These are phyloP conservation scores for Bufo bufo DNA, from an alignment of 2,113 vertebrate genomes.

Conservation along the genomic window DNA sequence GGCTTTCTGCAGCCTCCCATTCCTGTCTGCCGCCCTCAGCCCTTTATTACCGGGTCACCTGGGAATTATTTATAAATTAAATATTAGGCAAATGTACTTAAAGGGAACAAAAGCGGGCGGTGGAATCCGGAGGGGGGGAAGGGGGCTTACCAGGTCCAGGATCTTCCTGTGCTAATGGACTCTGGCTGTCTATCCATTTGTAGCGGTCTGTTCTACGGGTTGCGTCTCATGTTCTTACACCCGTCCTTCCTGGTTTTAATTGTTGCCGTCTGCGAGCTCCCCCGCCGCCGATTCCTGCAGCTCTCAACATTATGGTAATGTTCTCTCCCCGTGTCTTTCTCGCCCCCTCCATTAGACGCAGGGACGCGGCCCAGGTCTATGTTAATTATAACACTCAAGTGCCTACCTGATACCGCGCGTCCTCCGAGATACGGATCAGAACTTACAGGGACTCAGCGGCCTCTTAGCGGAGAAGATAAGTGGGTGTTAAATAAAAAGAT, in stretches of 20 bases:
- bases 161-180: constrained; percentile 62
- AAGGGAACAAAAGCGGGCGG: constrained; percentile 61
- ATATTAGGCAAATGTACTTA: constrained; percentile 79
- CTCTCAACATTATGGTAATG: background rate
- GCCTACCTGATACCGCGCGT: background rate
- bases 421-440: background rate
- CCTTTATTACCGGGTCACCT: constrained; percentile 73
- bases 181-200: constrained; percentile 44
- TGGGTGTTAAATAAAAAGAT: constrained; percentile 1
- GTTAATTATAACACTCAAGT: constrained; percentile 20
- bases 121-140: background rate
- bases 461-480: background rate
- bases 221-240: background rate
- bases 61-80: constrained; percentile 84
- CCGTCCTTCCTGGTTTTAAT: constrained; percentile 9
- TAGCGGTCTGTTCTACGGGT: background rate
- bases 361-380: background rate
- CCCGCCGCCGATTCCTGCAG: background rate
- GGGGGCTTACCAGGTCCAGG: constrained; percentile 62
- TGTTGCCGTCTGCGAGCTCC: background rate
- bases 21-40: constrained; percentile 76
- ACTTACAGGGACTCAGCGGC: constrained; percentile 10
- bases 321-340: background rate
- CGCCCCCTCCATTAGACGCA: constrained; percentile 3
- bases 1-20: constrained; percentile 73